These are phyloP conservation scores for Solenopsis fugax DNA, from an alignment of 1,140 invertebrate species.

Conservation along the genomic window DNA sequence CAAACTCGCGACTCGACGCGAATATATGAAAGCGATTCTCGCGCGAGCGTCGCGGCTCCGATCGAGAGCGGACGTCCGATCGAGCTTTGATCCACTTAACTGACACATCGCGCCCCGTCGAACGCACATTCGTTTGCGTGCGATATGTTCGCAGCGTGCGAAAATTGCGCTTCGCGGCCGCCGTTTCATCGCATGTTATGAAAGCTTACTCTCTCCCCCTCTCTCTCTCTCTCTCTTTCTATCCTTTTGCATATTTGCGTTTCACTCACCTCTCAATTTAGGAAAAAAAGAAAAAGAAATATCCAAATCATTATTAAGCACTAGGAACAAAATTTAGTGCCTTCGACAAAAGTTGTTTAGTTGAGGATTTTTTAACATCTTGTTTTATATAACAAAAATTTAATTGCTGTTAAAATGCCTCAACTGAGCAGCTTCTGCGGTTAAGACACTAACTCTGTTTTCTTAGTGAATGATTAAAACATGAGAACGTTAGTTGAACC, in stretches of 20 bases:
- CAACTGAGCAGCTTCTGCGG: too few species aligned
- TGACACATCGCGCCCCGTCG: conserved; percentile 5
- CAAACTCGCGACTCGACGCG: conserved; percentile 39
- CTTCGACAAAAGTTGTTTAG: too few species aligned
- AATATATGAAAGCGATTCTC: conserved; percentile 65
- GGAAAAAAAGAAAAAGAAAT: neutral
- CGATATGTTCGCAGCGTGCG: conserved; percentile 8
- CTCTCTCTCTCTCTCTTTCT: neutral
- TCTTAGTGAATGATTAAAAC: neutral
- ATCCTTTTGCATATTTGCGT: neutral
- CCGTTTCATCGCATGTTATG: neutral
- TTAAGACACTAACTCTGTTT: neutral
- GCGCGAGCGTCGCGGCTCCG: conserved; percentile 1
- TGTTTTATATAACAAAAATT: too few species aligned
- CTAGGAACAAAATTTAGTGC: too few species aligned
- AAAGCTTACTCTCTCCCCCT: neutral
- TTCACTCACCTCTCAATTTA: neutral
- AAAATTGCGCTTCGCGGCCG: conserved; percentile 17
- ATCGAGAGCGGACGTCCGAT: conserved; percentile 23
- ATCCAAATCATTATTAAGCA: too few species aligned
- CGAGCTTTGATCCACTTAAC: conserved; percentile 69
- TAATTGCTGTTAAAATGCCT: too few species aligned
- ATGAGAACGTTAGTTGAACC: neutral
- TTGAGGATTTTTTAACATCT: too few species aligned
- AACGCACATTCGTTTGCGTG: conserved; percentile 48